Base-by-base conservation (phyloP, 2,113 vertebrate genomes). In the Arenaria interpres region DNA sequence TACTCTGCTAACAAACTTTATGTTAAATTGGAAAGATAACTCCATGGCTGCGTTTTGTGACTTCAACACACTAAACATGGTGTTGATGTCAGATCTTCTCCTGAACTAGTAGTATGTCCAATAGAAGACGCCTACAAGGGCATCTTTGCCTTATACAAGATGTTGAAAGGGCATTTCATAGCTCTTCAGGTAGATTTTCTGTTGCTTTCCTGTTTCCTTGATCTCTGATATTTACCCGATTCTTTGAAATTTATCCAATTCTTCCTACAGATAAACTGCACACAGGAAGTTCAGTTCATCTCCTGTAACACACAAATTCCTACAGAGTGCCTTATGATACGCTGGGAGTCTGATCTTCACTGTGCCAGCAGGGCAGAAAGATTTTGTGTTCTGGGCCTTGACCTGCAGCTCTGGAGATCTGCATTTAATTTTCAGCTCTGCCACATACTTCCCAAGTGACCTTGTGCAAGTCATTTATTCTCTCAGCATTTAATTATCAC, bases 401-500 rank as follows among this genome's bases (percentile, higher is more conserved):
- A 95, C 94, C 96, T 94, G 83, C 90, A 90, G 90, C 88, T 93
- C 94, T 93, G 95, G 92, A 96, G 94, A 94, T 94, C 90, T 96
- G 86, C 95, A 86, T 97, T 96, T 96, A 94, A 96, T 96, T 97
- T 97, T 96, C 96, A 78, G 85, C 95, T 95, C 92, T 97, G 96
- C 96, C 92, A 96, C 93, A 85, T 96, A 95, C 96, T 96, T 96
- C 96, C 95, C 95, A 96, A 97, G 93, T 97, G 96, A 97, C 96
- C 96, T 97, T 97, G 96, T 97, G 96, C 74, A 54, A 96, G 96
- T 97, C 94, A 96, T 96, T 95, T 96, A 95, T 96, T 93, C 91
- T 96, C 94, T 95, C 96, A 96, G 94, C 91, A 97, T 97, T 97
- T 97, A 97, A 97, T 97, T 97, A 97, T 97, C 96, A 95, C 96